phyloP scores from a whole-genome alignment of 2,888 invertebrate genomes.

The Sinopyrophorus schimmeli region DNA sequence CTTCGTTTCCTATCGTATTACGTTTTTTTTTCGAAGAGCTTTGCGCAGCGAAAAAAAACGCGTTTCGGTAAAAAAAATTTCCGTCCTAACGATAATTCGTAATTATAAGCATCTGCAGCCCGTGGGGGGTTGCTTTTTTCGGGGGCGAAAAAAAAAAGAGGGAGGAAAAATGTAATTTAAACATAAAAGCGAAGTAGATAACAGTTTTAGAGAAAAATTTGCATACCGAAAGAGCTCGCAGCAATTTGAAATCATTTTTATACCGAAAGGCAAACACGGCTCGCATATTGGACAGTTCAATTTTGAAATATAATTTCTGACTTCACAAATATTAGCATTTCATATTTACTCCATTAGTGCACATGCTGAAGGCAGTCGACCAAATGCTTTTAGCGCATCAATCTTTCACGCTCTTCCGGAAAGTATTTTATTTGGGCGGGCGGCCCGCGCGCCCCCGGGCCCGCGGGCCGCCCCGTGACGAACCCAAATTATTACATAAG shows the following conservation, averaged over 20 bases:
- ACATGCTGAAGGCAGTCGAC: constrained; percentile 46
- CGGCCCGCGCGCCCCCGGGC: too few relatives aligned
- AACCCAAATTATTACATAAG: constrained; percentile 53
- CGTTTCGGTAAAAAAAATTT: too few relatives aligned
- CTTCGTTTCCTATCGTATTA: constrained; percentile 15
- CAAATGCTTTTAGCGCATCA: constrained; percentile 45
- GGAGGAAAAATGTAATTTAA: constrained; percentile 38
- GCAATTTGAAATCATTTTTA: constrained; percentile 44
- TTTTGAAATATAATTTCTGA: constrained; percentile 53
- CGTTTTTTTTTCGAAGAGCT: too few relatives aligned
- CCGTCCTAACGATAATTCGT: too few relatives aligned
- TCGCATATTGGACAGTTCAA: constrained; percentile 51
- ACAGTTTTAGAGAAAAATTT: constrained; percentile 41
- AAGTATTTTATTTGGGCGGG: constrained; percentile 48
- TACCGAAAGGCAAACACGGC: constrained; percentile 42
- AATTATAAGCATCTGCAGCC: too few relatives aligned
- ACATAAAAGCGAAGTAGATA: constrained; percentile 40
- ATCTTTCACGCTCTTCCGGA: constrained; percentile 49
- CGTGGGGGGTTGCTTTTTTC: too few relatives aligned
- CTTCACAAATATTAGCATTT: constrained; percentile 55
- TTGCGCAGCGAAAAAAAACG: too few relatives aligned
- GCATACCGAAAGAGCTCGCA: constrained; percentile 38
- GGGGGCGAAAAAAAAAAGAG: too few relatives aligned
- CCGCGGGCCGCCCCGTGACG: too few relatives aligned
- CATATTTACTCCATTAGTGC: constrained; percentile 54